Evolutionary conservation across 2,888 invertebrate species (phyloP), one percentile per base, ranked within the genome.

Genomic region (Sphaeridia pumilis): DNA sequence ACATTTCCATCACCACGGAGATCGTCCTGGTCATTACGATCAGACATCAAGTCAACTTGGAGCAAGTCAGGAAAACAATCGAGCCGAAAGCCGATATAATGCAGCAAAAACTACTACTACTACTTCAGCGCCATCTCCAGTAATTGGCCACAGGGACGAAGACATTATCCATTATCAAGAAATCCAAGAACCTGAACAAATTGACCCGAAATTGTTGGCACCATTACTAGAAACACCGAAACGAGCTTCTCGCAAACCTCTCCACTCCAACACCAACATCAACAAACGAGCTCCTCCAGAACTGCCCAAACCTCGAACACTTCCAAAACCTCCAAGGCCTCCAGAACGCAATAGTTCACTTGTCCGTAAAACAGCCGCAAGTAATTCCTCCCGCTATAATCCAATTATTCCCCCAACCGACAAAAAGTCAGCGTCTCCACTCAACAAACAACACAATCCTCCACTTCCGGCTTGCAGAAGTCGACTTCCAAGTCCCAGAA

Each of bases 291-390:
- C n/a, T n/a, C 12, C 17, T 26, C 17, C 34, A 24, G 7, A n/a
- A 24, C 52, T 36, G 3, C 20, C 21, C 2, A 51, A 53, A 36
- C 35, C 49, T 28, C 56, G 41, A n/a, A 41, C 60, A 3, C 57
- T 58, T 5, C 59, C 59, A 7, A 61, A 56, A 34, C 61, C 60
- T 10, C 63, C 63, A n/a, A 61, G 59, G 38, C 61, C 63, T 4
- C 63, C 63, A 0, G 56, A 57, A 27, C 27, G 60, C 21, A 49
- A 49, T 14, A 57, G 56, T 17, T 63, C 60, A 2, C 28, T 54
- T 28, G 44, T n/a, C n/a, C n/a, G 42, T 10, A 56, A 42, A 21
- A 46, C 24, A 36, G n/a, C n/a, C n/a, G n/a, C n/a, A n/a, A n/a
- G n/a, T n/a, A n/a, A n/a, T n/a, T n/a, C n/a, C n/a, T n/a, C n/a